Percentiles rank a stretch among this genome's conserved stretches.
These are phyloP conservation scores for Clistopyga incitator DNA, from an alignment of 2,888 invertebrate genomes.

Conservation along the genomic window DNA sequence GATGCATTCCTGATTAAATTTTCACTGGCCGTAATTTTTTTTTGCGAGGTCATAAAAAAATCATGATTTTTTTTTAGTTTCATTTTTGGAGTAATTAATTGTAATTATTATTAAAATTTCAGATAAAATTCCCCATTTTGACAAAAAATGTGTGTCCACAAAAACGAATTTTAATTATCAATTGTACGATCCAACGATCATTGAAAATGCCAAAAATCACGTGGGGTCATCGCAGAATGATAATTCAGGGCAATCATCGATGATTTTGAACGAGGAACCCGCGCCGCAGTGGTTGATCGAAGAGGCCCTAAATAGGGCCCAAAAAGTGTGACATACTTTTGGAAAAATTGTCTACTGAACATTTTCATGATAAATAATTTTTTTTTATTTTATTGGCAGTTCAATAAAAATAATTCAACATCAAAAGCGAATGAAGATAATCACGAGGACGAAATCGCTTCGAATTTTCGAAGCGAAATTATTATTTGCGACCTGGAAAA, in stretches of 20 bases:
- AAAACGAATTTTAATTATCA: conserved; percentile 20
- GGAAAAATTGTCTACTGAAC: background rate
- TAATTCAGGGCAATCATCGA: conserved; percentile 46
- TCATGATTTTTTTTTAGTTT: no score
- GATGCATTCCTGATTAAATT: no score
- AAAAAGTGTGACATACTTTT: conserved; percentile 58
- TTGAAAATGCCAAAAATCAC: background rate
- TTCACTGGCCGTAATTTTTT: no score
- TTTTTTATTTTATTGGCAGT: conserved; percentile 39
- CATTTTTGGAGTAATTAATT: no score
- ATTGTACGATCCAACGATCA: conserved; percentile 18
- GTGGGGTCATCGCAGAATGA: background rate
- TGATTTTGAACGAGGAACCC: conserved; percentile 70
- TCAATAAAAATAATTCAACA: conserved; percentile 6
- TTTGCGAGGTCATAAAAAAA: no score
- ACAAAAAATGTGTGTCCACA: conserved; percentile 20
- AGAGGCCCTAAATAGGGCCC: conserved; percentile 70
- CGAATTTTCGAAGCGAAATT: conserved; percentile 44
- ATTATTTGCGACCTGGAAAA: conserved; percentile 70
- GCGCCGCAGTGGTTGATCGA: conserved; percentile 74
- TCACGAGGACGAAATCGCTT: conserved; percentile 13
- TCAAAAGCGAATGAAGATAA: background rate
- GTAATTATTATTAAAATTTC: background rate
- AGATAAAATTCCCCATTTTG: conserved; percentile 14
- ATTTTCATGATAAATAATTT: conserved; percentile 26